Evolutionary conservation across 2,113 vertebrate species (phyloP), one percentile per base, ranked within the genome.

Genomic region (Gymnobelideus leadbeateri): DNA sequence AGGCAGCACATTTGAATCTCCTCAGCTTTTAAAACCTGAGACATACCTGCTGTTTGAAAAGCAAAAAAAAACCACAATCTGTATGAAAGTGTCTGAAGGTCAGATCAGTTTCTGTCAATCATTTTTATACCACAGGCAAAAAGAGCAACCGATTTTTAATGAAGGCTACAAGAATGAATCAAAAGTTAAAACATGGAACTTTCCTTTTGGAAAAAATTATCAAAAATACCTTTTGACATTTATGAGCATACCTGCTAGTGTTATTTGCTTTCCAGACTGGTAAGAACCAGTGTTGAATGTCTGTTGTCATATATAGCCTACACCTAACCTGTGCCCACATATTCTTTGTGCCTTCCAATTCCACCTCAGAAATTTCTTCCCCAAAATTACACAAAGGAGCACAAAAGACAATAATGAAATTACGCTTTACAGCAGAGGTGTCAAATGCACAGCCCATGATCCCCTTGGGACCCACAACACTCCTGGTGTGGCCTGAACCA

Each of bases 121-220:
- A 92, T 54, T 93, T 37, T 68, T 53, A 89, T 8, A 52, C 61
- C 12, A 52, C 91, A 94, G 46, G 50, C 52, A 93, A 92, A 94
- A 57, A 91, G 46, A 96, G 52, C 3, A 7, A 89, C 26, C 50
- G n/a, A 91, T 90, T 77, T 93, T 95, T 94, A 90, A 91, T 91
- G 46, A 97, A 90, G 84, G 24, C 14, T 89, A 19, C 57, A 91
- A 92, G 54, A 46, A 43, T 68, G 8, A 90, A n/a, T 77, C 37
- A 21, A 77, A 77, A 77, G 57, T 77, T 77, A n/a, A 1, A 77
- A 77, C 16, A n/a, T 14, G 24, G n/a, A 89, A 93, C 1, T 89
- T 89, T 47, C 51, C 51, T 54, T 90, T 91, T 89, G 12, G n/a
- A 84, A 84, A 23, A 23, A 43, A 84, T 84, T 14, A 43, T 43